These are phyloP conservation scores for Rhagologus leucostigma DNA, from an alignment of 2,113 vertebrate genomes.

Conservation along the genomic window DNA sequence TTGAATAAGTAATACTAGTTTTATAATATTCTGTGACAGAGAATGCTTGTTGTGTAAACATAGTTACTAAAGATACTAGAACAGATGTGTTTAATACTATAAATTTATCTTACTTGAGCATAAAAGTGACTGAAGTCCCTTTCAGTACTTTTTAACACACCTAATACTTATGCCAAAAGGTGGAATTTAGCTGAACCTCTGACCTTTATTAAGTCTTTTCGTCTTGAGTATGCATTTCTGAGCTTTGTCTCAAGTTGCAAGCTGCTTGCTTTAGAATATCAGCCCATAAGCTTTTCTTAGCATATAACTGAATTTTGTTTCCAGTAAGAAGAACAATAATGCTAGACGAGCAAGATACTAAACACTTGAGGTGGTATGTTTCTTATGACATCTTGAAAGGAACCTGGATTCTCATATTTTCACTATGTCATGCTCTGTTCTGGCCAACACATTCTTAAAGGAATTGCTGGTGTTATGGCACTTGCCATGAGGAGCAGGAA, in stretches of 20 bases:
- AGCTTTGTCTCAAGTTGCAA: neutral
- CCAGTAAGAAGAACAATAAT: neutral
- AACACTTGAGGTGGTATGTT: neutral
- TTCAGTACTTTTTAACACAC: neutral
- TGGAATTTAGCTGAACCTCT: neutral
- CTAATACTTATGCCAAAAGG: neutral
- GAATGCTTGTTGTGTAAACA: conserved; percentile 65
- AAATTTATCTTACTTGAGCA: neutral
- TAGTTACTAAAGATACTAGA: conserved; percentile 58
- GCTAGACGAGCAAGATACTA: neutral
- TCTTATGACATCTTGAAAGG: neutral
- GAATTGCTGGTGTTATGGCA: neutral
- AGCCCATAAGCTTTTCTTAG: neutral
- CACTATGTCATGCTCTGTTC: rapidly evolving
- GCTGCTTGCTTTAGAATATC: neutral
- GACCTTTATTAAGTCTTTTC: conserved; percentile 1
- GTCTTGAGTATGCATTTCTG: neutral
- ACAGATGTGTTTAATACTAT: conserved; percentile 38
- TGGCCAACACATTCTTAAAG: neutral
- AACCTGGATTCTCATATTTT: neutral
- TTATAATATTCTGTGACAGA: conserved; percentile 56
- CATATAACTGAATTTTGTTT: neutral
- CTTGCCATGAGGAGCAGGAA: neutral
- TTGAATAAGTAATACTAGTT: conserved; percentile 54
- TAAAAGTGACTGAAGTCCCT: neutral